Conservation (phyloP, 2,888 invertebrate species). For the Noctuana brunneofusca region DNA sequence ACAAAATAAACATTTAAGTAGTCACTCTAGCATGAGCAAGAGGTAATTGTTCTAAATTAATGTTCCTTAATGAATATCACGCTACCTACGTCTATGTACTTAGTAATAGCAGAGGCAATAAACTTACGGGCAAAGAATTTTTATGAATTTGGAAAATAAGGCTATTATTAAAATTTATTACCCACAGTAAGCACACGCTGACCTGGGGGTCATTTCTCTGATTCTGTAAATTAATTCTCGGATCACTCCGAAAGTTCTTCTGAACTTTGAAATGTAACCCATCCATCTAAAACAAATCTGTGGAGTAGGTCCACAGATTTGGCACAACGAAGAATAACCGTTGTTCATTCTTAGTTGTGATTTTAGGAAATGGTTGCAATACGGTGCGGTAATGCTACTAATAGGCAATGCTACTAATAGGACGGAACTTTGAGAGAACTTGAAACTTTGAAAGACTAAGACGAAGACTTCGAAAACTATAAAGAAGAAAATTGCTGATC, state of each 20-base stretch:
- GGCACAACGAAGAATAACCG: background rate
- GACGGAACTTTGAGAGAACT: background rate
- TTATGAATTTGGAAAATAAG: background rate
- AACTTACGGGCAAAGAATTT: background rate
- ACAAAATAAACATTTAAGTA: background rate
- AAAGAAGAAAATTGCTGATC: too few relatives aligned
- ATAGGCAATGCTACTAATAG: too few relatives aligned
- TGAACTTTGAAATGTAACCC: background rate
- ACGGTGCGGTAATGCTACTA: too few relatives aligned
- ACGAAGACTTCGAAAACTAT: too few relatives aligned
- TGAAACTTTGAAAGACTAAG: too few relatives aligned
- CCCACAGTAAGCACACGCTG: background rate
- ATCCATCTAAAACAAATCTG: too few relatives aligned
- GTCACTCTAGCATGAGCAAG: background rate
- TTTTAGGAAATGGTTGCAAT: background rate
- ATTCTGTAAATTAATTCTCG: too few relatives aligned
- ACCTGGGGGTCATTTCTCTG: background rate
- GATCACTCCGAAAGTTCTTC: background rate
- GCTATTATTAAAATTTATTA: background rate
- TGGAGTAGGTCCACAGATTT: too few relatives aligned
- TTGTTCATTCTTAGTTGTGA: background rate
- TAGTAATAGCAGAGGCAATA: background rate
- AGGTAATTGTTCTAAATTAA: conserved; percentile 3
- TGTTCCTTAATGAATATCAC: conserved; percentile 1
- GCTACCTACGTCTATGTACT: background rate